phyloP scores from a whole-genome alignment of 1,140 invertebrate genomes.

The Trichoplusia ni region DNA sequence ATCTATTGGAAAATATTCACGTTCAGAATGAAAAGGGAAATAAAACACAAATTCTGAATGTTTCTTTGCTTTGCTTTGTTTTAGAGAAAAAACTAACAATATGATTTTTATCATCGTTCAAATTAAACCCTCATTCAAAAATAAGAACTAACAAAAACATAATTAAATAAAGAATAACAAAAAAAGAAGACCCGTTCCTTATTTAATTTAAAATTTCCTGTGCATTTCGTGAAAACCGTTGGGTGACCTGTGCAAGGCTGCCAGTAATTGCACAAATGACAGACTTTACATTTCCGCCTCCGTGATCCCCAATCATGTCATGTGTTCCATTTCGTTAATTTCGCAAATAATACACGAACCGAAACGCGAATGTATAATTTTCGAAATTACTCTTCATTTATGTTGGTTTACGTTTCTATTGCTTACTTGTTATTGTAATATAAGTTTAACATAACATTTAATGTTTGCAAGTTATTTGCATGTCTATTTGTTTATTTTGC shows the following conservation, averaged over 20 bases:
- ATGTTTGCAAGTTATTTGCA: constrained; percentile 1
- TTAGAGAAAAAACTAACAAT: too few species aligned
- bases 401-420: constrained; percentile 1
- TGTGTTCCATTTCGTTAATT: constrained; percentile 18
- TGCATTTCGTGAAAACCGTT: constrained; percentile 1
- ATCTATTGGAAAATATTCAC: too few species aligned
- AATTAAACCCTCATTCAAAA: too few species aligned
- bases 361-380: constrained; percentile 13
- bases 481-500: background rate
- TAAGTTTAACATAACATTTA: constrained; percentile 4
- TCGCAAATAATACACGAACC: constrained; percentile 20
- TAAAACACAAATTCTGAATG: too few species aligned
- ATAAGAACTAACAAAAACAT: too few species aligned
- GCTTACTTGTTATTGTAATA: background rate
- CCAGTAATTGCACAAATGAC: constrained; percentile 28
- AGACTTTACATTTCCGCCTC: constrained; percentile 26
- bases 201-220: constrained; percentile 7
- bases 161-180: background rate
- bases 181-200: too few species aligned
- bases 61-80: too few species aligned
- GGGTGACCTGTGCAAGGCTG: background rate
- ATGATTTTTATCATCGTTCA: too few species aligned
- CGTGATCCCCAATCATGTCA: constrained; percentile 1
- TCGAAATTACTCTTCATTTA: background rate
- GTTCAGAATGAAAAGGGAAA: too few species aligned